A percentile compares a stretch with the other conserved stretches of the same genome.
phyloP scores from a whole-genome alignment of 2,888 invertebrate species.

The Leptura quadrifasciata region DNA sequence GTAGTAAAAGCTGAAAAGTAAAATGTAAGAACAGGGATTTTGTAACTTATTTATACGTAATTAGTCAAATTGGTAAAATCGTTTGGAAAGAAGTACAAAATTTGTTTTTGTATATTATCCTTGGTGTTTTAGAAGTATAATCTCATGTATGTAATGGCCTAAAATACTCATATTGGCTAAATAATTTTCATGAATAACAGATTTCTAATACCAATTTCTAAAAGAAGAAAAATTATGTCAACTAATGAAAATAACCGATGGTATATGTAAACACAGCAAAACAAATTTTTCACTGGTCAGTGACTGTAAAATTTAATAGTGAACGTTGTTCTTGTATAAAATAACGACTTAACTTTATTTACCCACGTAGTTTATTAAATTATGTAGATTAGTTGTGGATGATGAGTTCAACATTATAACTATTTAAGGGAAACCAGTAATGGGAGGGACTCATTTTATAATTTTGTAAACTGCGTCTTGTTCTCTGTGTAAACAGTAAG shows the following conservation, averaged over 20 bases:
- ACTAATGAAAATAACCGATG: not conserved
- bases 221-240: not conserved
- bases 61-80: constrained; percentile 35
- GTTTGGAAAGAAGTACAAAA: constrained; percentile 40
- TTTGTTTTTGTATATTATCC: constrained; percentile 35
- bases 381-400: not conserved
- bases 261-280: not conserved
- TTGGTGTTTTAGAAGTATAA: constrained; percentile 39
- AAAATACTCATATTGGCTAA: constrained; percentile 39
- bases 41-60: constrained; percentile 33
- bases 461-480: not conserved
- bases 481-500: not conserved
- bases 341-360: not conserved
- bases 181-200: constrained; percentile 31
- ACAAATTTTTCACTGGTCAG: not conserved
- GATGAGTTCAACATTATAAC: not conserved
- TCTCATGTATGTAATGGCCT: constrained; percentile 42
- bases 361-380: not conserved
- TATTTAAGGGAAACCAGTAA: not conserved
- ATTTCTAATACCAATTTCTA: constrained; percentile 6
- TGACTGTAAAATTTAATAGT: not conserved
- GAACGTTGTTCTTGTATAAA: not conserved
- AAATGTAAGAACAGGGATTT: constrained; percentile 13
- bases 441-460: not conserved
- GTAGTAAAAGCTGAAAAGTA: constrained; percentile 62